Evolutionary conservation across 1,140 invertebrate genomes (phyloP), one percentile per base, ranked within the genome.

Genomic region (Andricus grossulariae): DNA sequence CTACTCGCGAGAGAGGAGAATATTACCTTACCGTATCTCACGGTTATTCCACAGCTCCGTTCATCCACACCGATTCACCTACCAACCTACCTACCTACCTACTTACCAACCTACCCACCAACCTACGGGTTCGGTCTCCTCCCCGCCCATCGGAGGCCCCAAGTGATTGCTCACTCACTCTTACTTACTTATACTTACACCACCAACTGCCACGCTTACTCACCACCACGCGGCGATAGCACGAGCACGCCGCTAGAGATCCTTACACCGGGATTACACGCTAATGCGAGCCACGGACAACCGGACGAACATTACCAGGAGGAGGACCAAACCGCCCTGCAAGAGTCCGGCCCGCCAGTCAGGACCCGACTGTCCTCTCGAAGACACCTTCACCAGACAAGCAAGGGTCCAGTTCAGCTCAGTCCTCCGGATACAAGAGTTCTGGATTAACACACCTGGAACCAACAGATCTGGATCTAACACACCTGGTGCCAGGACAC

Each of bases 71-170:
- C 82, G 77, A 82, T 80, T 85, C 85, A 86, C 85, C 82, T 84
- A 85, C 86, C 87, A 86, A 87, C 86, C 87, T 85, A 84, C 82
- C 80, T 83, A 85, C 83, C 87, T 88, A 89, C 88, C 88, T 90
- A 90, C 87, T 86, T 88, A 90, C 88, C 86, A 88, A 87, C 89
- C 85, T 83, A 84, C 79, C 77, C 78, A 76, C 81, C 87, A 85
- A 83, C 88, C 85, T 87, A 86, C 87, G 83, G 83, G 82, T 87
- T 85, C 82, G 75, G 72, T 85, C 79, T 84, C 85, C 83, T 86
- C 86, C 84, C 88, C 85, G 83, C 88, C 83, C 86, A 86, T 86
- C 80, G 82, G 82, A 52, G 83, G 81, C 81, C 76, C 81, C 82
- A 80, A 79, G 82, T 83, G 83, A 85, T 86, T 83, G 83, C 83